These are phyloP conservation scores for Ectemnius cavifrons DNA, from an alignment of 2,888 invertebrate species.

Conservation along the genomic window DNA sequence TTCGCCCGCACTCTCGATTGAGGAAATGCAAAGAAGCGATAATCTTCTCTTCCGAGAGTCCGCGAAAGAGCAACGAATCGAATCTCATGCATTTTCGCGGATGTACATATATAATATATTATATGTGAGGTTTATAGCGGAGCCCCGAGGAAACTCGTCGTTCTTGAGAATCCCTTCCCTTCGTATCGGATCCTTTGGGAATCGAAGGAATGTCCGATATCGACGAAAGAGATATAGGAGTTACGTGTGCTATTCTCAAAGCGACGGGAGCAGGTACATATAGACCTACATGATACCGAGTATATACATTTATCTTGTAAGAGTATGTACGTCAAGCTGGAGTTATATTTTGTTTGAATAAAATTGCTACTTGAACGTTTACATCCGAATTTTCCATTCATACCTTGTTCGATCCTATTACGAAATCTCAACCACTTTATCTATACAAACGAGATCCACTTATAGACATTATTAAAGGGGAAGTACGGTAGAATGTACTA, in stretches of 20 bases:
- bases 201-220: too few species aligned
- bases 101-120: constrained; percentile 9
- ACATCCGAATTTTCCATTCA: background rate
- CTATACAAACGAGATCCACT: too few species aligned
- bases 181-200: background rate
- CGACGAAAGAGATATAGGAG: too few species aligned
- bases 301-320: constrained; percentile 10
- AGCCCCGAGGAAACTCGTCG: too few species aligned
- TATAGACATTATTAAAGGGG: too few species aligned
- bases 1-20: constrained; percentile 1
- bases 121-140: too few species aligned
- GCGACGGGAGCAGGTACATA: background rate
- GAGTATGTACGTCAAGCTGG: constrained; percentile 25
- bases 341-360: constrained; percentile 34
- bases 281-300: background rate
- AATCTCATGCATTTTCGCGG: constrained; percentile 6
- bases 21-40: background rate
- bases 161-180: background rate
- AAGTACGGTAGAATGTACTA: too few species aligned
- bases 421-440: too few species aligned
- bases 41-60: constrained; percentile 3
- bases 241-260: background rate
- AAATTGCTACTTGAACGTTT: constrained; percentile 1
- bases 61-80: background rate
- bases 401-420: background rate